phyloP scores from a whole-genome alignment of 2,113 vertebrate genomes.

The Sinosuthora webbiana region DNA sequence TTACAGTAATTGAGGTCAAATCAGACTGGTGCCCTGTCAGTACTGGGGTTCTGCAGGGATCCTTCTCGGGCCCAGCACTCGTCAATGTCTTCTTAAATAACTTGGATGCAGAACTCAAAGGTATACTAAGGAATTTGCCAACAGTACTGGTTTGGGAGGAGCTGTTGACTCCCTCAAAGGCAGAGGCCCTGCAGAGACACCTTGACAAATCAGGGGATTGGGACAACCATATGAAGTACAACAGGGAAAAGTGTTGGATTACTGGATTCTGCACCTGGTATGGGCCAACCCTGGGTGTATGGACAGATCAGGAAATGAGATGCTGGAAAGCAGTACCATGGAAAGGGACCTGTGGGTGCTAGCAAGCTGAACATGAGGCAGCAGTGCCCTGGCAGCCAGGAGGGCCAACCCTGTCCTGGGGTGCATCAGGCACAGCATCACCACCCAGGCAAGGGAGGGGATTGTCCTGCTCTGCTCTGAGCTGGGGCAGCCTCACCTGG shows the following conservation, averaged over 20 bases:
- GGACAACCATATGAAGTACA: not conserved
- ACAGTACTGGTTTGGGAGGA: not conserved
- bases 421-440: fast-evolving
- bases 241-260: too few relatives aligned
- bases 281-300: fast-evolving
- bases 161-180: not conserved
- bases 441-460: not conserved
- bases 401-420: not conserved
- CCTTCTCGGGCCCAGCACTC: not conserved
- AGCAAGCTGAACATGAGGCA: not conserved
- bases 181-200: not conserved
- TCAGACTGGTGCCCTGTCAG: fast-evolving
- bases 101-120: too few relatives aligned
- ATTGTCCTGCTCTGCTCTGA: not conserved
- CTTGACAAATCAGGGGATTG: not conserved
- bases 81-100: not conserved
- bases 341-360: not conserved
- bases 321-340: not conserved
- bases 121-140: not conserved
- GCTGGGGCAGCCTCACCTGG: fast-evolving
- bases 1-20: too few relatives aligned
- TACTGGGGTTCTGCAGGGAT: not conserved
- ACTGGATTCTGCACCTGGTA: not conserved
- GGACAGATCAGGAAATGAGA: not conserved
- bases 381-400: not conserved